Conservation (phyloP, 2,113 vertebrate species). For the Trachemys scripta region DNA sequence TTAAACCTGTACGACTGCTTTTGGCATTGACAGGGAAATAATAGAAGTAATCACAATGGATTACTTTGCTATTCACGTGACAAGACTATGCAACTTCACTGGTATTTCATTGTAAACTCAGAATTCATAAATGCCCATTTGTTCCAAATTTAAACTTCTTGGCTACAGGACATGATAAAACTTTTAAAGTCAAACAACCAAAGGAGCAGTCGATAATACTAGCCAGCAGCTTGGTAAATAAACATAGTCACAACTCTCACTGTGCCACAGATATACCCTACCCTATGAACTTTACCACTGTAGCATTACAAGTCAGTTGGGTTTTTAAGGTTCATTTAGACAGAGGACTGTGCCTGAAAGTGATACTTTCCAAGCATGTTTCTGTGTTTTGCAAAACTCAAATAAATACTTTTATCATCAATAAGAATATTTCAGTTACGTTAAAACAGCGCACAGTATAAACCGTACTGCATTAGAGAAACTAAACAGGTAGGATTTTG, state of each 20-base stretch:
- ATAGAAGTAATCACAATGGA: not conserved
- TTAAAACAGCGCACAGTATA: accelerated
- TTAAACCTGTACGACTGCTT: not conserved
- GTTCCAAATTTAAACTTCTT: not conserved
- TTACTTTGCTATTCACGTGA: constrained; percentile 4
- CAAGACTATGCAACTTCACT: not conserved
- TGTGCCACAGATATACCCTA: accelerated
- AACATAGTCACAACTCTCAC: not conserved
- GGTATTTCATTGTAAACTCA: not conserved
- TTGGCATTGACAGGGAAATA: not conserved
- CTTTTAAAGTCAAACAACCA: not conserved
- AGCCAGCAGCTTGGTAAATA: not conserved
- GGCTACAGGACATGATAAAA: not conserved
- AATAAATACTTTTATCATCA: not conserved
- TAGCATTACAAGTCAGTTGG: not conserved
- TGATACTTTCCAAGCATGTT: accelerated
- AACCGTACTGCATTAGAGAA: not conserved
- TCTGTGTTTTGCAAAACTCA: not conserved
- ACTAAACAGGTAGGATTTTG: accelerated
- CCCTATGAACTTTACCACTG: not conserved
- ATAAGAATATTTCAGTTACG: not conserved
- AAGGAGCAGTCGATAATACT: not conserved
- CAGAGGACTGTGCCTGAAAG: not conserved
- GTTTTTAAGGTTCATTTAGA: not conserved
- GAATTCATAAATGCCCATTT: not conserved